phyloP scores from a whole-genome alignment of 2,888 invertebrate species.

The Acleris holmiana region DNA sequence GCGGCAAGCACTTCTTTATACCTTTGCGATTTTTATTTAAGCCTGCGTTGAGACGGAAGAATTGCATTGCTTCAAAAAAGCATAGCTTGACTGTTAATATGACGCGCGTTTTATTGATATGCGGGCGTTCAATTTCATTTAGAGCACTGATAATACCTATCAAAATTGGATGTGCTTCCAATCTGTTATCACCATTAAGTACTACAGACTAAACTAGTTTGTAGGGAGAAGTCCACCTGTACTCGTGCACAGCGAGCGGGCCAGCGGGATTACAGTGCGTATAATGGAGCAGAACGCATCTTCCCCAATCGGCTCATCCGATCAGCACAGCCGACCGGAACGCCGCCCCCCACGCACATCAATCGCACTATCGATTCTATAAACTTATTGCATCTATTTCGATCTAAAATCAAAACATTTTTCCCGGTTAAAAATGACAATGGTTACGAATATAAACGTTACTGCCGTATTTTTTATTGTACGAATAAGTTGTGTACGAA shows the following conservation, averaged over 20 bases:
- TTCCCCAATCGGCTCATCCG: conserved; percentile 75
- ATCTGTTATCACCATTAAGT: background rate
- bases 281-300: conserved; percentile 79
- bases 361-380: conserved; percentile 74
- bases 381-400: conserved; percentile 58
- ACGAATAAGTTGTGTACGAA: background rate
- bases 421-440: conserved; percentile 10
- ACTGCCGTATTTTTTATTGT: background rate
- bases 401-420: conserved; percentile 46
- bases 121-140: too few species aligned
- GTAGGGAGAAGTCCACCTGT: conserved; percentile 13
- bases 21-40: conserved; percentile 46
- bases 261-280: conserved; percentile 63
- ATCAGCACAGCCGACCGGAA: conserved; percentile 79
- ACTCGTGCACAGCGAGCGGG: conserved; percentile 7
- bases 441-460: background rate
- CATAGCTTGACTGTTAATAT: background rate
- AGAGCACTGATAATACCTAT: too few species aligned
- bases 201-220: background rate
- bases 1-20: conserved; percentile 60
- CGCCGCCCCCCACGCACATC: conserved; percentile 69
- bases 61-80: conserved; percentile 3
- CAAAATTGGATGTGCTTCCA: too few species aligned
- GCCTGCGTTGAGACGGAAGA: background rate
- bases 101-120: background rate